Evolutionary conservation across 1,140 invertebrate species (phyloP).

Genomic region (Oryzaephilus surinamensis): DNA sequence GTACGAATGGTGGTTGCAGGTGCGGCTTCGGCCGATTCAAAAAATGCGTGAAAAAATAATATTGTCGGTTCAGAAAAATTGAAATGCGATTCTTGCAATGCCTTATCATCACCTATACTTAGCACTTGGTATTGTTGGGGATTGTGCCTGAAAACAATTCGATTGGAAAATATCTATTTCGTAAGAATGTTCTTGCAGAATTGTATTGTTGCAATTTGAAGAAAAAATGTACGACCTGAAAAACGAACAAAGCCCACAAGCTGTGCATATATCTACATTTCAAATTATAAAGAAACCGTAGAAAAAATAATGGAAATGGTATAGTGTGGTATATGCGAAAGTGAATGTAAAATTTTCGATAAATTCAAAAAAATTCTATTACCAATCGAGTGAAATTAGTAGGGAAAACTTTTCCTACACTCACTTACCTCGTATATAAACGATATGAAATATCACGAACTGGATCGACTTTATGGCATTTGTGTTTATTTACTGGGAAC

Average conservation of each 20-base stretch:
- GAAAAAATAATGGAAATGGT: background rate
- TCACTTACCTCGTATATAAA: slow-evolving; percentile 41
- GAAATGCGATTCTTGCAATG: slow-evolving; percentile 40
- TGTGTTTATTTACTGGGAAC: slow-evolving; percentile 40
- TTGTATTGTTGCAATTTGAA: too few species aligned
- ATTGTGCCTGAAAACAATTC: slow-evolving; percentile 38
- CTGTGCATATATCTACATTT: too few species aligned
- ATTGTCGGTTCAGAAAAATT: slow-evolving; percentile 43
- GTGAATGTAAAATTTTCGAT: background rate
- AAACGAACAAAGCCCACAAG: background rate
- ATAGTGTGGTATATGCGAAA: background rate
- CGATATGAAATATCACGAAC: slow-evolving; percentile 39
- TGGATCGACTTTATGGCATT: slow-evolving; percentile 41
- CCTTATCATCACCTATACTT: slow-evolving; percentile 39
- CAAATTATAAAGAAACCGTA: too few species aligned
- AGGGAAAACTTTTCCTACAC: background rate
- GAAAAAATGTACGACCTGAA: too few species aligned
- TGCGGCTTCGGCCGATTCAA: slow-evolving; percentile 40
- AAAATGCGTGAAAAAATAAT: slow-evolving; percentile 45
- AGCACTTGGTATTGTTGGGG: slow-evolving; percentile 38
- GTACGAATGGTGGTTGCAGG: slow-evolving; percentile 39
- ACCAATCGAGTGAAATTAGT: background rate
- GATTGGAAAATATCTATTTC: too few species aligned
- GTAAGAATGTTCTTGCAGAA: too few species aligned
- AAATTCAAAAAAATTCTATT: slow-evolving; percentile 2